Conservation (phyloP, 2,113 vertebrate genomes). For the Propithecus coquereli region DNA sequence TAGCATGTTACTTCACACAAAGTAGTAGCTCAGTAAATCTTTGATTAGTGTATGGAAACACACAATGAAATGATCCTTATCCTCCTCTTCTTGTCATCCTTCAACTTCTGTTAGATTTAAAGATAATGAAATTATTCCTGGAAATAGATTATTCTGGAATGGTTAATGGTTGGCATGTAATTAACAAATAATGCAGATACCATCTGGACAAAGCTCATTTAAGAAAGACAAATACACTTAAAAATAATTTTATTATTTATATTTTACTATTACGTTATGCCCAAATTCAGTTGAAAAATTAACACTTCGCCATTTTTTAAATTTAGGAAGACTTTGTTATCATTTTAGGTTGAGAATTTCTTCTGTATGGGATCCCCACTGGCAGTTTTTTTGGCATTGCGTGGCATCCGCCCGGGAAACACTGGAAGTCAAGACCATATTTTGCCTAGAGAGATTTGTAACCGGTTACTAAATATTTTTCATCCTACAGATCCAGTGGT, state of each 20-base stretch:
- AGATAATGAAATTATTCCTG: neutral
- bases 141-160: neutral
- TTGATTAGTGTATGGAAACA: neutral
- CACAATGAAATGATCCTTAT: neutral
- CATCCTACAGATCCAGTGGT: conserved; percentile 99
- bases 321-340: conserved; percentile 51
- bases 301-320: neutral
- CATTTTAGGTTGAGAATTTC: conserved; percentile 95
- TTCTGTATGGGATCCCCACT: conserved; percentile 99
- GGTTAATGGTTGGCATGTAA: neutral
- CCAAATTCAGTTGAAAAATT: neutral
- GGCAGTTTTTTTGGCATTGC: conserved; percentile 95
- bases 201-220: neutral
- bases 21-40: neutral
- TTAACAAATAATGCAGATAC: conserved; percentile 4
- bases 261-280: neutral
- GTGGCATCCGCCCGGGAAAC: conserved; percentile 94
- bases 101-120: neutral
- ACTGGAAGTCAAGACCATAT: conserved; percentile 95
- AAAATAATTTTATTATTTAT: conserved; percentile 9
- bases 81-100: neutral
- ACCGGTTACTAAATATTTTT: conserved; percentile 95
- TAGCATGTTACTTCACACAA: neutral
- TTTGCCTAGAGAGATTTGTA: conserved; percentile 93
- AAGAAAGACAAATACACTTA: neutral